These are phyloP conservation scores for Petrocephalus zakoni DNA, from an alignment of 2,113 vertebrate species.

Conservation along the genomic window DNA sequence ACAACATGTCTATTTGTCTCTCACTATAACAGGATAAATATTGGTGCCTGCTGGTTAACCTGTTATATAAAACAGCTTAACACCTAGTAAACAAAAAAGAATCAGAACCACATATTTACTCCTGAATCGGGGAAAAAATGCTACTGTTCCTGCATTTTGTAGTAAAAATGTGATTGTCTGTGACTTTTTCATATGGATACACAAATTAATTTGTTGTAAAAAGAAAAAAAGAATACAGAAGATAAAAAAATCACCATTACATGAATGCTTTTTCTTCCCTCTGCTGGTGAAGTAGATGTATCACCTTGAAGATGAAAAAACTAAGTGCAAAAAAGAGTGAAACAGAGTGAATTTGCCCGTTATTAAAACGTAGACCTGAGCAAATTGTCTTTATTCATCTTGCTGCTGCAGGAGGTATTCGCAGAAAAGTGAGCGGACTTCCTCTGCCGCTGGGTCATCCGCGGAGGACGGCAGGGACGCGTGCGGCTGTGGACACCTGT, in stretches of 20 bases:
- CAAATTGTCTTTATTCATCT: slow-evolving; percentile 11
- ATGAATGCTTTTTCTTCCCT: background rate
- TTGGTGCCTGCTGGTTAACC: background rate
- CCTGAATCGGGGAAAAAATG: background rate
- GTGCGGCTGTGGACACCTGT: slow-evolving; percentile 43
- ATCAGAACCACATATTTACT: background rate
- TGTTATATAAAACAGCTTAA: background rate
- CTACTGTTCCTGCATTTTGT: background rate
- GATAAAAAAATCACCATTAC: background rate
- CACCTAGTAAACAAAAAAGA: background rate
- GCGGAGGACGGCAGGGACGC: background rate
- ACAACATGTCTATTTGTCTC: background rate
- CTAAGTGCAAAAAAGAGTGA: background rate
- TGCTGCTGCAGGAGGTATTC: slow-evolving; percentile 50
- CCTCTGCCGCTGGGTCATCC: slow-evolving; percentile 47
- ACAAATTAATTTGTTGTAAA: background rate
- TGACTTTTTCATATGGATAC: background rate
- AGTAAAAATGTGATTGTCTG: background rate
- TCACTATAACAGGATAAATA: background rate
- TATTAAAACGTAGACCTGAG: background rate
- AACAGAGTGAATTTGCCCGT: background rate
- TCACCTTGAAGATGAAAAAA: background rate
- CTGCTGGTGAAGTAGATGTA: background rate
- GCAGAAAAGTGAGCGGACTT: slow-evolving; percentile 50
- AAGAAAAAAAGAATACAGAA: background rate